Base-by-base conservation (phyloP, 2,113 vertebrate species). In the Neolamprologus tretocephalus region DNA sequence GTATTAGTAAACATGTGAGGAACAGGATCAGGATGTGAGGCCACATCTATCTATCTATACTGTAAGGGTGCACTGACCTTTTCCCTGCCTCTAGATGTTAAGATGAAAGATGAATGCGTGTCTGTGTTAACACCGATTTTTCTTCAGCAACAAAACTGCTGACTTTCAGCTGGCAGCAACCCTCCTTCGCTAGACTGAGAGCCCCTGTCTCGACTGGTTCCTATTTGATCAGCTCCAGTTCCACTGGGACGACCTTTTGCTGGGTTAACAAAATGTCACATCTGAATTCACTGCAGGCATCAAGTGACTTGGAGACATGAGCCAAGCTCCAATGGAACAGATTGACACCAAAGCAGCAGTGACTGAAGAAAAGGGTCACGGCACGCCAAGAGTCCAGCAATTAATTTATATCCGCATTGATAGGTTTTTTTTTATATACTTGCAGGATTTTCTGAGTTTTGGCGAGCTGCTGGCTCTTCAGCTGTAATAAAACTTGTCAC, bases 181-280 rank as follows among this genome's bases (percentile, higher is more conserved):
- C 11, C 28, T 21, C 35, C 81, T 66, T 86, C 37, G 53, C 19
- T 23, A 6, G 28, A 71, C 58, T 40, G 58, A 79, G 49, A 82
- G 75, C 51, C 80, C 55, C 40, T 26, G 31, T 53, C 81, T 86
- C 31, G 6, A 37, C 87, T 82, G 71, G n/a, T 82, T 90, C 86
- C 63, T 89, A 88, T 91, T 90, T 91, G 91, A 93, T 92, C 92
- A 84, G 90, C 63, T 83, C 12, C 51, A 80, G 86, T 80, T 89
- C 88, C 66, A 80, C 68, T 45, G 57, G 81, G 91, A 83, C 49
- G 68, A 94, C 88, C 91, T 94, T 83, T 90, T 87, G 90, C 87
- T 54, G 89, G 86, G 84, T 92, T 91, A 88, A 91, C 89, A 87
- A 93, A 95, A 94, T 93, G 94, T 91, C 92, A 93, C 91, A 87